Evolutionary conservation across 2,797 vertebrate species (phyloP).

Genomic region (Trachops cirrhosus): DNA sequence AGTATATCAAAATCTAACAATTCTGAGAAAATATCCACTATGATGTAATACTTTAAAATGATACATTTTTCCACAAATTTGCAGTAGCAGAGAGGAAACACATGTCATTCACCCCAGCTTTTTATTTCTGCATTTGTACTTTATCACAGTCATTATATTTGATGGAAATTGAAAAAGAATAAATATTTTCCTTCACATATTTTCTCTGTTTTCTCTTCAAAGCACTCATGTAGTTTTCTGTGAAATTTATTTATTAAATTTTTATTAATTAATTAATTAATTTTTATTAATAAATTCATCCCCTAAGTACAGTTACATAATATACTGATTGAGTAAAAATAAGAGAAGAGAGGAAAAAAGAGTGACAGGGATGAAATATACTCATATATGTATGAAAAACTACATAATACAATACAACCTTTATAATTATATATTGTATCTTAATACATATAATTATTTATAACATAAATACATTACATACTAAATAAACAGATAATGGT

Average conservation of each 20-base stretch:
- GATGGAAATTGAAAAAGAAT: not conserved
- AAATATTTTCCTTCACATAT: not conserved
- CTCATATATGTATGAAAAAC: not conserved
- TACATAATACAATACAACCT: not conserved
- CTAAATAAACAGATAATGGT: not conserved
- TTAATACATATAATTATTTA: not conserved
- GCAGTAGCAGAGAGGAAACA: not conserved
- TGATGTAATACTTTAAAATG: not conserved
- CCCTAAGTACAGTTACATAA: not conserved
- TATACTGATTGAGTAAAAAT: not conserved
- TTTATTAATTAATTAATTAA: too few relatives aligned
- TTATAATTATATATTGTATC: not conserved
- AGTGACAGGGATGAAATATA: not conserved
- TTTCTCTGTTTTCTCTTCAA: not conserved
- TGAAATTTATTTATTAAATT: not conserved
- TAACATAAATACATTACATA: not conserved
- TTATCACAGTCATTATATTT: not conserved
- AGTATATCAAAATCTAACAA: not conserved
- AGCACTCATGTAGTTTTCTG: not conserved
- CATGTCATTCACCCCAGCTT: not conserved
- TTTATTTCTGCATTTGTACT: not conserved
- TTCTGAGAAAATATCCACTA: not conserved
- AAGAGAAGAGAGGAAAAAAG: not conserved
- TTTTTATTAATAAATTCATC: not conserved
- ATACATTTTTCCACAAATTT: not conserved